Base-by-base conservation (phyloP, 2,797 vertebrate species). In the Urophycis tenuis region DNA sequence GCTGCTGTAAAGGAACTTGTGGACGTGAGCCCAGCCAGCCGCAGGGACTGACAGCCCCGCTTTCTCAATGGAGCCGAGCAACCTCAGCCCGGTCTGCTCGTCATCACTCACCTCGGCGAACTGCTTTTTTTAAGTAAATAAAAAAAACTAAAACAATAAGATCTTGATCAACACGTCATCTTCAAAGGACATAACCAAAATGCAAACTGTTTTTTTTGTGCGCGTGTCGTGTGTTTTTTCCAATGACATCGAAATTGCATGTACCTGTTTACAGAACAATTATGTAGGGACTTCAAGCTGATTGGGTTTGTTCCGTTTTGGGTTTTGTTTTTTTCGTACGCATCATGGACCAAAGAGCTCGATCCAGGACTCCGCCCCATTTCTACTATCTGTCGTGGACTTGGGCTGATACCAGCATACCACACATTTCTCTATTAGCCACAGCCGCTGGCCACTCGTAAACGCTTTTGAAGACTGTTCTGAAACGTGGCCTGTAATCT, bases 201-300 rank as follows among this genome's bases (percentile, higher is more conserved):
- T 45, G 76, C 76, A 79, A 79, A 77, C 69, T 73, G 72, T 19
- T 8, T 41, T 31, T 41, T 36, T 77, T 33, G 78, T 22, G 25
- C 25, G 25, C 10, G 25, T 64, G 60, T 64, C 12, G 19, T 64
- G 35, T 45, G 53, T 12, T 19, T 78, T 74, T 80, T 34, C 53
- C 71, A 74, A 49, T 45, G 49, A 85, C 77, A 78, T 35, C 78
- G 73, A 76, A 77, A 35, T 77, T 85, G 88, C 89, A 91, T 88
- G 89, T 73, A 76, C 85, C 72, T 72, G 91, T 92, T 92, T 91
- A 92, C 91, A 89, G 81, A 81, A 85, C 82, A 69, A 81, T 39
- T 15, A 71, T 60, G 71, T 67, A 75, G 32, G 81, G 78, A 39
- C 79, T 74, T 81, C 72, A 60, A 64, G 71, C 39, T 74, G 25